A percentile compares a stretch with the other conserved stretches of the same genome.
Evolutionary conservation across 1,140 invertebrate species (phyloP).

Genomic region (Delia radicum): DNA sequence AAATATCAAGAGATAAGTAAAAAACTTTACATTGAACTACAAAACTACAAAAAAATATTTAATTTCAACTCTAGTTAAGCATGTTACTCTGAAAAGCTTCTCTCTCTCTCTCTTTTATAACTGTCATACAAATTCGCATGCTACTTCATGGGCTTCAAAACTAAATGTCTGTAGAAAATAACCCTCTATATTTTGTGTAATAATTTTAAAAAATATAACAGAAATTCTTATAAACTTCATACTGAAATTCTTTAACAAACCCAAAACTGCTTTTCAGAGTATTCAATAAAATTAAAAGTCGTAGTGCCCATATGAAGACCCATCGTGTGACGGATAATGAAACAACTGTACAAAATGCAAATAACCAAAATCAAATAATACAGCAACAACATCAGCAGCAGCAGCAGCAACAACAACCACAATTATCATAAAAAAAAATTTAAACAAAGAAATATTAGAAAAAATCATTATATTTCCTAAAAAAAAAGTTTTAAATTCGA

Average conservation of each 20-base stretch:
- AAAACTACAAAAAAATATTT: not conserved
- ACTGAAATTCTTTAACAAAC: not conserved
- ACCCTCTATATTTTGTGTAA: not conserved
- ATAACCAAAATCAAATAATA: slow-evolving; percentile 24
- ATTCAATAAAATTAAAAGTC: slow-evolving; percentile 96
- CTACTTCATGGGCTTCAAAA: not conserved
- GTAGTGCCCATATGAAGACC: slow-evolving; percentile 98
- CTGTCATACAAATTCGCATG: not conserved
- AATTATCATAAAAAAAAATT: slow-evolving; percentile 6
- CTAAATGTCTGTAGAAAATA: not conserved
- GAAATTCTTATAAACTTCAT: not conserved
- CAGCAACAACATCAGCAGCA: slow-evolving; percentile 29
- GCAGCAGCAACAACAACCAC: slow-evolving; percentile 23
- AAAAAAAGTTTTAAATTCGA: not conserved
- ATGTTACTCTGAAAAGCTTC: not conserved
- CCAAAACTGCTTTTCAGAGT: slow-evolving; percentile 65
- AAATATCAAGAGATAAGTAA: not conserved
- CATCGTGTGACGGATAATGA: slow-evolving; percentile 76
- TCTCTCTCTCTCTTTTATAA: not conserved
- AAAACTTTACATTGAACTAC: not conserved
- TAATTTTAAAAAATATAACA: not conserved
- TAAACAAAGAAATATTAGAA: not conserved
- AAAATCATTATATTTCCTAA: not conserved
- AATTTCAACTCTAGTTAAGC: not conserved
- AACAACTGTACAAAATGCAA: slow-evolving; percentile 29